These are phyloP conservation scores for Andinoacara biseriatus DNA, from an alignment of 2,113 vertebrate species.

Conservation along the genomic window DNA sequence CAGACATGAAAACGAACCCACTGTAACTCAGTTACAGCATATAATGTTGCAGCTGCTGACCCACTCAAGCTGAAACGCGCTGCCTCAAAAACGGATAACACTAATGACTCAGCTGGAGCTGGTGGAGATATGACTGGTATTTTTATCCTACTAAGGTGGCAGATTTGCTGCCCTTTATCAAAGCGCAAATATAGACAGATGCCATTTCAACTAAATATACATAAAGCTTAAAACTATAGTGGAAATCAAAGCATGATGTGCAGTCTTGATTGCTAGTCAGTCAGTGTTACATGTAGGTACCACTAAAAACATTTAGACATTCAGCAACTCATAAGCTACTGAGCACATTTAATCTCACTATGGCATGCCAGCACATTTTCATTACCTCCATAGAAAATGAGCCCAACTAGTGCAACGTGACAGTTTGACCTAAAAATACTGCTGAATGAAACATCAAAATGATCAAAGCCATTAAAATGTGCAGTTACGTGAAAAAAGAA, in stretches of 20 bases:
- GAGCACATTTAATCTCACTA: background rate
- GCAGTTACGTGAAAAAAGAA: no score
- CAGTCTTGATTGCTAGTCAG: background rate
- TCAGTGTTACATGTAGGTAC: background rate
- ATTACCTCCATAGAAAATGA: background rate
- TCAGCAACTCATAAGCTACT: background rate
- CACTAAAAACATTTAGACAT: background rate
- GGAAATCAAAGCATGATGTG: background rate
- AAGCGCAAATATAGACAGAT: conserved; percentile 3
- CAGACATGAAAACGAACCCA: conserved; percentile 44
- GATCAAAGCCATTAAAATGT: background rate
- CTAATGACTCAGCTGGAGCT: conserved; percentile 18
- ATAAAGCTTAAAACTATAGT: background rate
- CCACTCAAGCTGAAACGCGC: conserved; percentile 37
- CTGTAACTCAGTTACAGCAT: conserved; percentile 1
- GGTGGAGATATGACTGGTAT: conserved; percentile 20
- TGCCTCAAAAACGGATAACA: conserved; percentile 32
- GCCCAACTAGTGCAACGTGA: background rate
- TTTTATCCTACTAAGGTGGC: conserved; percentile 20
- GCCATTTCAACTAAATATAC: background rate
- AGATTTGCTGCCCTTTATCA: background rate
- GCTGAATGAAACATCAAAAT: background rate
- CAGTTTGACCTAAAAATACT: background rate
- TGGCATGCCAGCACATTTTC: background rate
- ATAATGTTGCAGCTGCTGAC: conserved; percentile 27